phyloP scores from a whole-genome alignment of 2,797 vertebrate species.

The Nyctalus aviator region DNA sequence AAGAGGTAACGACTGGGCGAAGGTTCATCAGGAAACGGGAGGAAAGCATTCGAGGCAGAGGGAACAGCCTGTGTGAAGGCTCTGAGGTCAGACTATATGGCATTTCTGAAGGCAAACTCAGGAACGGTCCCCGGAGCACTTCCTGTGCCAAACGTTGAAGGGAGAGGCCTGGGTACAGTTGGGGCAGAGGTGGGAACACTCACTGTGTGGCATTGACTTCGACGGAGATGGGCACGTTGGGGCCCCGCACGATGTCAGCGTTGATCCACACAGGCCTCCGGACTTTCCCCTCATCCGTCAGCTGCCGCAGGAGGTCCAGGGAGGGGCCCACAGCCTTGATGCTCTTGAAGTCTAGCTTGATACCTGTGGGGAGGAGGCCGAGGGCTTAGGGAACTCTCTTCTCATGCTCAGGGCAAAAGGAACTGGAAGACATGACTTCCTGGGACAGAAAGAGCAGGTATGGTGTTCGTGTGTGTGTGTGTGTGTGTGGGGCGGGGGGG shows the following conservation, averaged over 20 bases:
- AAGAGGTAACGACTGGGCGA: background rate
- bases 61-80: background rate
- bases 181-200: slow-evolving; percentile 58
- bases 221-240: slow-evolving; percentile 87
- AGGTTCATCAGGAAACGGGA: background rate
- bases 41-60: background rate
- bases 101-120: background rate
- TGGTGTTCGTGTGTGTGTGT: too few species aligned
- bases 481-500: too few species aligned
- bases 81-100: background rate
- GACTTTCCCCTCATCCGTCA: slow-evolving; percentile 82
- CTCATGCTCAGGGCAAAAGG: background rate
- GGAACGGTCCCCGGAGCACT: background rate
- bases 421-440: background rate
- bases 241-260: slow-evolving; percentile 90
- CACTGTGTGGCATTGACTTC: slow-evolving; percentile 89
- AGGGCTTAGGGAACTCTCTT: background rate
- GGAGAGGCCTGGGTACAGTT: background rate
- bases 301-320: slow-evolving; percentile 85
- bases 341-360: slow-evolving; percentile 93
- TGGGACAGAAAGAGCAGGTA: background rate
- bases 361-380: slow-evolving; percentile 80
- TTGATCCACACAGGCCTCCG: slow-evolving; percentile 90
- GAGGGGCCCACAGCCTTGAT: slow-evolving; percentile 87
- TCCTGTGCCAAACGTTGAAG: background rate